These are phyloP conservation scores for Thoracochromis brauschi DNA, from an alignment of 2,113 vertebrate genomes.

Conservation along the genomic window DNA sequence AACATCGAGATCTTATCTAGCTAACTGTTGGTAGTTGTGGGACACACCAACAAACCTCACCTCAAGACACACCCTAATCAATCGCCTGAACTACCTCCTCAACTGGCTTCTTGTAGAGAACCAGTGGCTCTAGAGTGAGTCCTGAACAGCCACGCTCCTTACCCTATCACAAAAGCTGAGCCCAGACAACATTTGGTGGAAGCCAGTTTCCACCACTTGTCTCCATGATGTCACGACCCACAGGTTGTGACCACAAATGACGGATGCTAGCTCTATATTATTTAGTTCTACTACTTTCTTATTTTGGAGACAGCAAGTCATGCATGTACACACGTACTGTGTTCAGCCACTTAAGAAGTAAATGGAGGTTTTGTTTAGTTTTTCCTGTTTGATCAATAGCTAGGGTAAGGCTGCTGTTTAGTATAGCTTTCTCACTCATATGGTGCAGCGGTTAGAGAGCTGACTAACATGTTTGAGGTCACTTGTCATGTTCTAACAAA, in stretches of 20 bases:
- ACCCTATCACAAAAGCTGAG: not conserved
- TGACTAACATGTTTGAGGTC: not conserved
- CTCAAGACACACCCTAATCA: not conserved
- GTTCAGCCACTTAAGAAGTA: not conserved
- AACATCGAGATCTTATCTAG: not conserved
- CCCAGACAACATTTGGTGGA: not conserved
- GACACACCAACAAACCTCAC: not conserved
- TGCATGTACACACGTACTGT: not conserved
- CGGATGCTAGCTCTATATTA: not conserved
- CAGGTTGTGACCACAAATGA: not conserved
- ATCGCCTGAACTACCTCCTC: rapidly evolving
- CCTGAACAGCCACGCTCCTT: not conserved
- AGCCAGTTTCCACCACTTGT: not conserved
- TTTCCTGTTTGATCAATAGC: not conserved
- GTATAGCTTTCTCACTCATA: not conserved
- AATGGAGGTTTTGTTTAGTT: not conserved
- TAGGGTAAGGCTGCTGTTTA: not conserved
- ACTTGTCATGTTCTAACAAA: not conserved
- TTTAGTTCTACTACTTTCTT: not conserved
- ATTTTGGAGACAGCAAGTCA: not conserved
- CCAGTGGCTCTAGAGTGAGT: not conserved
- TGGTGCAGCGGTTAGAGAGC: not conserved
- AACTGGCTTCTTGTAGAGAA: not conserved
- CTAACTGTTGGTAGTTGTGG: not conserved
- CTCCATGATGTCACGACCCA: not conserved